A percentile compares a stretch with the other conserved stretches of the same genome.
phyloP scores from a whole-genome alignment of 2,888 invertebrate genomes.

The Cephus spinipes region DNA sequence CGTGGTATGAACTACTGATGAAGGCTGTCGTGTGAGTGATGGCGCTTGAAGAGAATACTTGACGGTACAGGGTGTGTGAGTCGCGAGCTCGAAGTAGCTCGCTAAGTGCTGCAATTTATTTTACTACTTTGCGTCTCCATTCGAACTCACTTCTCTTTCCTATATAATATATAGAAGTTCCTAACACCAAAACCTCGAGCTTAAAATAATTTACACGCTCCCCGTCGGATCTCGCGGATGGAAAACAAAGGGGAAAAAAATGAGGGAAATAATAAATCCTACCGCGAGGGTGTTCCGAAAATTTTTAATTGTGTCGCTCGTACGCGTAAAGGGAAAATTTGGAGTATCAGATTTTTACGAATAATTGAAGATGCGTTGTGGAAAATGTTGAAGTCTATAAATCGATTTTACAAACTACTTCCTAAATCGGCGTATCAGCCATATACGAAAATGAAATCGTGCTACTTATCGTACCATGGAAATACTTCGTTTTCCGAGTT shows the following conservation, averaged over 20 bases:
- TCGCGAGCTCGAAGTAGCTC: conserved; percentile 5
- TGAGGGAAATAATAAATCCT: neutral
- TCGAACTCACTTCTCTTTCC: conserved; percentile 1
- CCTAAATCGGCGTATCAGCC: neutral
- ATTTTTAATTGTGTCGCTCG: neutral
- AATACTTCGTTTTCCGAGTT: neutral
- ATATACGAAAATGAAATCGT: neutral
- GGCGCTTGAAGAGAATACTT: neutral
- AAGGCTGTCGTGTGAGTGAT: neutral
- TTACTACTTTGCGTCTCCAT: conserved; percentile 44
- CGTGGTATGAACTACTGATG: neutral
- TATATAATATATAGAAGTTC: neutral
- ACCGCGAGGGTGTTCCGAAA: neutral
- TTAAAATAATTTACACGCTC: neutral
- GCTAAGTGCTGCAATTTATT: conserved; percentile 56
- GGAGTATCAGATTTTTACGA: neutral
- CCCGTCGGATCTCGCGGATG: neutral
- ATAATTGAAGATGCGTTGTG: neutral
- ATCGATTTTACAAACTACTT: neutral
- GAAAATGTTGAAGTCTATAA: neutral
- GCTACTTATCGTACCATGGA: neutral
- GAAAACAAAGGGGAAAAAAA: neutral
- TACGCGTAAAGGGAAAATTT: no score
- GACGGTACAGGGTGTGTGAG: neutral
- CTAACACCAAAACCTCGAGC: neutral